Conservation (phyloP, 2,113 vertebrate species). For the Chloebia gouldiae region DNA sequence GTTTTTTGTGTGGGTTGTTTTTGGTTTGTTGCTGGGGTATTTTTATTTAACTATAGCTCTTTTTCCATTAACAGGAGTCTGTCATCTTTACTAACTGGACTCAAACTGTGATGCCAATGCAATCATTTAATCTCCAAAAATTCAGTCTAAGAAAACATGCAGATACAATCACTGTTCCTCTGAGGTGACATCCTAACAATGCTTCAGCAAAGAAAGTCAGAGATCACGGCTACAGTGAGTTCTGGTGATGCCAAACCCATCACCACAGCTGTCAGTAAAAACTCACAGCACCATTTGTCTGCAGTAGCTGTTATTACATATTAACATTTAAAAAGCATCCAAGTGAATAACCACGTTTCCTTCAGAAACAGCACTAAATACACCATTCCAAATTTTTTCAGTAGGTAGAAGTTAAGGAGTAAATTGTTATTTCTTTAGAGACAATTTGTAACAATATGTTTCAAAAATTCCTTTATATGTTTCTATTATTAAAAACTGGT, state of each 20-base stretch:
- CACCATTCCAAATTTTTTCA: background rate
- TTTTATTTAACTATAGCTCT: background rate
- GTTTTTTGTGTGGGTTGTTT: background rate
- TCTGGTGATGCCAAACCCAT: background rate
- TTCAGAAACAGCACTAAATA: background rate
- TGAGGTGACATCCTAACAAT: background rate
- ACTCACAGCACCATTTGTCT: background rate
- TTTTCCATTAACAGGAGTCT: background rate
- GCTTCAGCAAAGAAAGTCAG: background rate
- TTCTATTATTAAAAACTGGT: background rate
- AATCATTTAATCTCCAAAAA: background rate
- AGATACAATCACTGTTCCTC: background rate
- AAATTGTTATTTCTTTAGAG: background rate
- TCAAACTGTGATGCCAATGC: background rate
- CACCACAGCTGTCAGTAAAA: background rate
- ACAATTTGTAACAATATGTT: background rate
- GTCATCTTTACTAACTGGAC: background rate
- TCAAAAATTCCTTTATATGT: background rate
- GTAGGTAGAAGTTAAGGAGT: background rate
- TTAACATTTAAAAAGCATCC: background rate
- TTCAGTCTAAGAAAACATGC: background rate
- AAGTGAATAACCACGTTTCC: background rate
- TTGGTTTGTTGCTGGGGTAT: background rate
- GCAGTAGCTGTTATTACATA: background rate
- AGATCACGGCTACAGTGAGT: background rate